Percentiles rank a stretch among this genome's conserved stretches.
These are phyloP conservation scores for Empidonax alnorum DNA, from an alignment of 2,113 vertebrate genomes.

Conservation along the genomic window DNA sequence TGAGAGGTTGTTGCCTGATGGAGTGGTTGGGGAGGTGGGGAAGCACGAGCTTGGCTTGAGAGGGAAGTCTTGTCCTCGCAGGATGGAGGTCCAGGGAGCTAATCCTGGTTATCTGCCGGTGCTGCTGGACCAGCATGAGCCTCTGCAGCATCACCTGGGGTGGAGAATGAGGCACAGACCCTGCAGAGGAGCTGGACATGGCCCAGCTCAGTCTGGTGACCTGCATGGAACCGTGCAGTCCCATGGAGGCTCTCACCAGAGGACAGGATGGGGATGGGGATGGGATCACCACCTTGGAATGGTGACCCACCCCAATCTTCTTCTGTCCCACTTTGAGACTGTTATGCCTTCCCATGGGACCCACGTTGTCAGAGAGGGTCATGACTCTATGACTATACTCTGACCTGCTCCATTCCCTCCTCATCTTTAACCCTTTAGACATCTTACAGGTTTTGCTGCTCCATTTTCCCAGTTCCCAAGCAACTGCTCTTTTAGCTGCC, in stretches of 20 bases:
- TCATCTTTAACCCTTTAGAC: background rate
- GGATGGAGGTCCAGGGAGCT: background rate
- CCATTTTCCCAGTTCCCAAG: background rate
- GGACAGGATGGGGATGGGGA: too few species aligned
- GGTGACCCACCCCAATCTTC: background rate
- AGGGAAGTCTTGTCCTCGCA: background rate
- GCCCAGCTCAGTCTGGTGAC: too few species aligned
- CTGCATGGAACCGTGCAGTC: too few species aligned
- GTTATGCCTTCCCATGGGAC: accelerated
- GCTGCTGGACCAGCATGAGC: too few species aligned
- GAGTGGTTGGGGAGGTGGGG: background rate
- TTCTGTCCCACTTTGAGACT: background rate
- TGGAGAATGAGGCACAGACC: too few species aligned
- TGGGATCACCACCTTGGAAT: background rate
- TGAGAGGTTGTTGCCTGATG: background rate
- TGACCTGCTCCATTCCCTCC: background rate
- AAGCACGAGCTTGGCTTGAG: background rate
- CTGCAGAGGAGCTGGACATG: too few species aligned
- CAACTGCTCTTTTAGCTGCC: background rate
- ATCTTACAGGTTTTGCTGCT: background rate
- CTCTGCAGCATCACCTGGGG: too few species aligned
- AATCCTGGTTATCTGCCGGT: background rate
- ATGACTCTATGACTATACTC: background rate
- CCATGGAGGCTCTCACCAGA: too few species aligned
- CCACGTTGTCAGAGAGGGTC: background rate